Percentiles rank a stretch among this genome's conserved stretches.
Conservation (phyloP, 1,140 invertebrate genomes). For the Microplitis mediator region DNA sequence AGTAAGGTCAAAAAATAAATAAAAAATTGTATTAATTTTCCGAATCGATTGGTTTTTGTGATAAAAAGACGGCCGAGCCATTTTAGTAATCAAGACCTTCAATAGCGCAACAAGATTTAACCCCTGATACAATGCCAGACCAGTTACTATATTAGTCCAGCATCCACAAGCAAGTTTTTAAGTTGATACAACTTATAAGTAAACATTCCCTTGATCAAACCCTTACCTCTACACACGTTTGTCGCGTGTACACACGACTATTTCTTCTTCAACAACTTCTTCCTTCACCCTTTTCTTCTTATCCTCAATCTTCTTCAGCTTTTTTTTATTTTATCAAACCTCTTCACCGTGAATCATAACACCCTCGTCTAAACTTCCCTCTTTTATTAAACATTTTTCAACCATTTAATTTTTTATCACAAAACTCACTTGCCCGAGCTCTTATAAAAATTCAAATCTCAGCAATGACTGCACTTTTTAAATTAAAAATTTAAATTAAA, state of each 20-base stretch:
- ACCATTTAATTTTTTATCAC: background rate
- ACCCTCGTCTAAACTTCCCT: slow-evolving; percentile 27
- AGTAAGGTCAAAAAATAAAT: slow-evolving; percentile 26
- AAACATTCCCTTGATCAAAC: background rate
- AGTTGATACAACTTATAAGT: background rate
- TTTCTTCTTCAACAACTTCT: slow-evolving; percentile 12
- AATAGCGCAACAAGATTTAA: slow-evolving; percentile 4
- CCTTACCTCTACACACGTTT: slow-evolving; percentile 26
- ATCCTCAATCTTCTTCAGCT: slow-evolving; percentile 3
- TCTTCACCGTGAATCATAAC: slow-evolving; percentile 13
- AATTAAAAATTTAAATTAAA: too few species aligned
- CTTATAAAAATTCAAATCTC: too few species aligned
- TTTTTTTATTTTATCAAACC: background rate
- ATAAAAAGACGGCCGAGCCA: background rate
- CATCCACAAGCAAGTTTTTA: slow-evolving; percentile 19
- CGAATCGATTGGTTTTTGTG: too few species aligned
- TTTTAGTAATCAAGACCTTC: background rate
- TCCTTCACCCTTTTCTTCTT: background rate
- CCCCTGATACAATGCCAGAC: slow-evolving; percentile 14
- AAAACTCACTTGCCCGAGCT: background rate
- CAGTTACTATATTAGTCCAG: slow-evolving; percentile 27
- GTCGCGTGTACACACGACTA: slow-evolving; percentile 19
- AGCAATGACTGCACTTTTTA: too few species aligned
- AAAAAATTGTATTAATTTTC: background rate
- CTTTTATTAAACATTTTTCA: background rate